Base-by-base conservation (phyloP, 1,140 invertebrate genomes). In the Delia radicum region DNA sequence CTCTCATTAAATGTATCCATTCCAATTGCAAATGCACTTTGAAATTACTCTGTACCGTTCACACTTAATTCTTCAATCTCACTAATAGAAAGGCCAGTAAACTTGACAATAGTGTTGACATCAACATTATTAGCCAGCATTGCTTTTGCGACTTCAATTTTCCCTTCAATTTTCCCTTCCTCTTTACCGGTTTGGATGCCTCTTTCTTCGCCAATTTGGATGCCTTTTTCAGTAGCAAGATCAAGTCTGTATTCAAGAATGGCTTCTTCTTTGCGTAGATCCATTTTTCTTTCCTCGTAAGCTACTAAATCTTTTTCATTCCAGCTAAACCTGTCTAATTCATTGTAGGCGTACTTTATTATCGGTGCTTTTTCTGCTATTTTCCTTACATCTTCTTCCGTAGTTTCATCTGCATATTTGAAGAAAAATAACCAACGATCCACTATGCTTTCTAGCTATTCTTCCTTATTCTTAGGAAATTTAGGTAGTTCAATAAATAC, bases 401-500 rank as follows among this genome's bases (percentile, higher is more conserved):
- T 62, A 13, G 61, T 62, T 62, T 62, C 61, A 7, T 6, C 61
- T 62, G 61, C 61, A 62, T 62, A 62, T 12, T 21, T 10, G 21
- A 62, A 62, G 21, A 62, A 62, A 24, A 13, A 62, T 13, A 12
- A 62, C 61, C 61, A 62, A 13, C 21, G 10, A 13, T 62, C 61
- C 21, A 62, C 61, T 62, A 62, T 21, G 21, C 21, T 62, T 62
- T 62, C 61, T 62, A 62, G 61, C 21, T 62, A 21, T 10, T 62
- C 61, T 62, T 62, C 61, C 21, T 62, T 62, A 7, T 10, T 62
- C 61, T 62, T 62, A 7, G 61, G 10, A 62, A 62, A 62, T 62
- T 62, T 62, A 13, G 61, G 61, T 62, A 62, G 61, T 62, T 62
- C 61, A 13, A 62, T 62, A 21, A 62, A 62, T 62, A 62, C 61